Base-by-base conservation (phyloP, 2,888 invertebrate genomes). In the Lasioglossum vierecki region DNA sequence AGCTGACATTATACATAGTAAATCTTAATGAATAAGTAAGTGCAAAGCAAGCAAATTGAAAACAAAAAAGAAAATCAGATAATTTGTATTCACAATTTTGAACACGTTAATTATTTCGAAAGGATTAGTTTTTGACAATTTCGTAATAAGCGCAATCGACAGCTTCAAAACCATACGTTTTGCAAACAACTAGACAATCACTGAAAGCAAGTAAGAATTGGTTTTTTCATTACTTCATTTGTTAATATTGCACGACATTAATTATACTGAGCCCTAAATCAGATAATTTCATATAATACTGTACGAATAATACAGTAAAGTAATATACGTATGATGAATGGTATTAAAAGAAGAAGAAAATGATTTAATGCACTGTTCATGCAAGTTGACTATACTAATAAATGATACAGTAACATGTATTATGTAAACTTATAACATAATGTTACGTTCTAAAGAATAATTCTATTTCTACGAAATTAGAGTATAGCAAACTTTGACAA, bases 401-500 rank as follows among this genome's bases (percentile, higher is more conserved):
- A 60, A 84, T 18, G 63, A 68, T 66, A 53, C 74, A 79, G 66
- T 18, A 72, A 74, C 77, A 70, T 71, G 60, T 66, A 66, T 80
- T 80, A 74, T 76, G 60, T 41, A 13, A 70, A 70, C 41, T 70
- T 70, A 35, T 68, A 68, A 39, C 39, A 68, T 39, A 80, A 76
- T 30, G 80, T 72, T 83, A 80, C 22, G 13, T 74, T 80, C 77
- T 82, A 89, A 82, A 44, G 73, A 82, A 77, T 75, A 80, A 77
- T 63, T 85, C 91, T 91, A 93, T 85, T 88, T 90, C 91, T 93
- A 93, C 88, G 86, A 91, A 70, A 91, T 91, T 82, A 90, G 90
- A 93, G 89, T 83, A 72, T 88, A 94, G 94, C 92, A 94, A 94
- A 94, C 95, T 95, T 95, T 95, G 95, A 95, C 94, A 94, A 95